These are phyloP conservation scores for Cheilosia variabilis DNA, from an alignment of 2,888 invertebrate genomes.

Conservation along the genomic window DNA sequence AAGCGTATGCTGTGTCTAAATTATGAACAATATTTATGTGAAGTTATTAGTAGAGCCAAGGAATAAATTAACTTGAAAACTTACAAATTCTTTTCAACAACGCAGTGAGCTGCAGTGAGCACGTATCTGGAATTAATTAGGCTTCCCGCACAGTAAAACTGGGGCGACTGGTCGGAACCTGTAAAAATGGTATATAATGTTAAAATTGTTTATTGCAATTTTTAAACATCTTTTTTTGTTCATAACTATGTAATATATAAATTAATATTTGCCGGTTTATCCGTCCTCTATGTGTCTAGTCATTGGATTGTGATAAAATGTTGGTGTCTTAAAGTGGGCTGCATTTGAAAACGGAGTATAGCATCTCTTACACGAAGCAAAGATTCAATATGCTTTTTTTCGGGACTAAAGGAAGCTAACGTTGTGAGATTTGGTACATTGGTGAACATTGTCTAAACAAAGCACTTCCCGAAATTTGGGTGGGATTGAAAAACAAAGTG, in stretches of 20 bases:
- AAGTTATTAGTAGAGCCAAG: background rate
- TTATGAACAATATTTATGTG: background rate
- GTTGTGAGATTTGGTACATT: too few relatives aligned
- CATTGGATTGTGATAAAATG: too few relatives aligned
- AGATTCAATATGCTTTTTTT: too few relatives aligned
- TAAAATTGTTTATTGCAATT: background rate
- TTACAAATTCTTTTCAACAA: conserved; percentile 52
- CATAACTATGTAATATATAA: background rate
- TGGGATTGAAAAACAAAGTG: too few relatives aligned
- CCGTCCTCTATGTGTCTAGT: too few relatives aligned
- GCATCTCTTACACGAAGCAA: too few relatives aligned
- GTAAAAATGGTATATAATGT: background rate
- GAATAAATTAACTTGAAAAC: conserved; percentile 1
- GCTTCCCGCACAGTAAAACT: conserved; percentile 58
- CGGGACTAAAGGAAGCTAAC: too few relatives aligned
- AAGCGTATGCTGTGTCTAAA: conserved; percentile 77
- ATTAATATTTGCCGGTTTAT: too few relatives aligned
- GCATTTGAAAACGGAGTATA: too few relatives aligned
- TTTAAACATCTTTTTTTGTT: background rate
- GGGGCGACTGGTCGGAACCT: conserved; percentile 31
- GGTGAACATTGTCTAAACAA: too few relatives aligned
- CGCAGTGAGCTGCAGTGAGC: conserved; percentile 63
- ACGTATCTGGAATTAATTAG: conserved; percentile 65
- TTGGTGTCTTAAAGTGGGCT: too few relatives aligned
- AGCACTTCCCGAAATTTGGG: too few relatives aligned